Percentiles rank a stretch among this genome's conserved stretches.
phyloP scores from a whole-genome alignment of 2,888 invertebrate genomes.

The Drosophila mulleri region DNA sequence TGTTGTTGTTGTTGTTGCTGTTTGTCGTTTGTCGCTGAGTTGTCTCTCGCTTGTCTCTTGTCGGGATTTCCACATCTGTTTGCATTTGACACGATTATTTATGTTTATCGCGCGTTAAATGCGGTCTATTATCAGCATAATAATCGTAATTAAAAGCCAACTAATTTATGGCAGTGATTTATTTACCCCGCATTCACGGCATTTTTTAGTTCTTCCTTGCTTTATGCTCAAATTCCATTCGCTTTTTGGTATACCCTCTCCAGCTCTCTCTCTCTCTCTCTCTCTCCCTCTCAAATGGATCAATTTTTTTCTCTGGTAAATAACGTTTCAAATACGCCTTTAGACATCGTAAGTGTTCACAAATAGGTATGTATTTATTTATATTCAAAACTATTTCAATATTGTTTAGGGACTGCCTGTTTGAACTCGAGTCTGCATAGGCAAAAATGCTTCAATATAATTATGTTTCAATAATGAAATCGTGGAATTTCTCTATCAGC shows the following conservation, averaged over 20 bases:
- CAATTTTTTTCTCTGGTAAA: neutral
- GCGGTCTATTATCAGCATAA: conserved; percentile 83
- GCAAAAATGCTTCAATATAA: neutral
- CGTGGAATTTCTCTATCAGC: neutral
- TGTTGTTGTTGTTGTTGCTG: conserved; percentile 18
- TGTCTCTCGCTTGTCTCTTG: conserved; percentile 36
- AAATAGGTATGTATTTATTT: neutral
- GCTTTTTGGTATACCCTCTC: neutral
- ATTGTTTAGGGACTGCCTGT: too few relatives aligned
- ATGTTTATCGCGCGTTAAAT: conserved; percentile 84
- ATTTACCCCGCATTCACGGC: conserved; percentile 49
- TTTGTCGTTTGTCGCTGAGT: conserved; percentile 29
- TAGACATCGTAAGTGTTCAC: neutral
- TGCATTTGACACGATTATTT: conserved; percentile 83
- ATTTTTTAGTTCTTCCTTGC: conserved; percentile 40
- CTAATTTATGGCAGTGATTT: conserved; percentile 83
- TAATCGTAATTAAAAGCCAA: conserved; percentile 83
- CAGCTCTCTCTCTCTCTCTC: neutral
- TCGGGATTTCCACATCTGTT: conserved; percentile 69
- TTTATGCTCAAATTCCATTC: conserved; percentile 9
- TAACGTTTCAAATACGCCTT: too few relatives aligned
- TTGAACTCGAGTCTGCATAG: neutral
- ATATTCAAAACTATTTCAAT: too few relatives aligned
- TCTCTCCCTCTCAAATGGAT: neutral
- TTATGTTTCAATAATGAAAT: neutral